Evolutionary conservation across 1,140 invertebrate genomes (phyloP), one percentile per base, ranked within the genome.

Genomic region (Psilanteris sp.): DNA sequence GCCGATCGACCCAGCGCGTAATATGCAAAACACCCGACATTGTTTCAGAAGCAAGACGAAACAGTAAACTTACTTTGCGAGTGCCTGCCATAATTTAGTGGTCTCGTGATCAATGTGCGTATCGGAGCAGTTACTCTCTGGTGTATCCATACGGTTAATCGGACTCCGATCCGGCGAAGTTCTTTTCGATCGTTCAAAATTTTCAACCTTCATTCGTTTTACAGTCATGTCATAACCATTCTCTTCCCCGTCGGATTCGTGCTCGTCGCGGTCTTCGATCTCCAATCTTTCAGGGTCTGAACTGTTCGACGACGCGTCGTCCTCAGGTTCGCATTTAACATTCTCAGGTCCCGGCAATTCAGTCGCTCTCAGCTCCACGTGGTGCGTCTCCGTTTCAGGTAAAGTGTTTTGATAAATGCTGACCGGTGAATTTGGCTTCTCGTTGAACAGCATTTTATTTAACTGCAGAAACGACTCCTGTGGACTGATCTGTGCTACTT

Each of bases 21-120:
- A n/a, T n/a, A n/a, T n/a, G n/a, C n/a, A n/a, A n/a, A n/a, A n/a
- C n/a, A n/a, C n/a, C n/a, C n/a, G n/a, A n/a, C n/a, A n/a, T n/a
- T n/a, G n/a, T n/a, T n/a, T n/a, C n/a, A n/a, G n/a, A n/a, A n/a
- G n/a, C 9, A 15, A 20, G 2, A 20, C 5, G 18, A 20, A 20
- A 5, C 5, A 3, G 2, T 20, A 27, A 10, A 6, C 16, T 15
- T 79, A 90, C 90, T 88, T 85, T 54, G 89, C 90, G 46, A 91
- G 79, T 9, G 89, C 90, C 77, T 91, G 90, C 90, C 90, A 91
- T 0, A 91, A 70, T 79, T 91, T 90, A 5, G 86, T 87, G 5
- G 90, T 90, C 57, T 90, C 90, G 32, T 89, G 89, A 72, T 91
- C 90, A 18, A 90, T 90, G 78, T 90, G 89, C 27, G 89, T 89